Percentiles rank a stretch among this genome's conserved stretches.
phyloP scores from a whole-genome alignment of 2,888 invertebrate genomes.

The Tetranychus truncatus region DNA sequence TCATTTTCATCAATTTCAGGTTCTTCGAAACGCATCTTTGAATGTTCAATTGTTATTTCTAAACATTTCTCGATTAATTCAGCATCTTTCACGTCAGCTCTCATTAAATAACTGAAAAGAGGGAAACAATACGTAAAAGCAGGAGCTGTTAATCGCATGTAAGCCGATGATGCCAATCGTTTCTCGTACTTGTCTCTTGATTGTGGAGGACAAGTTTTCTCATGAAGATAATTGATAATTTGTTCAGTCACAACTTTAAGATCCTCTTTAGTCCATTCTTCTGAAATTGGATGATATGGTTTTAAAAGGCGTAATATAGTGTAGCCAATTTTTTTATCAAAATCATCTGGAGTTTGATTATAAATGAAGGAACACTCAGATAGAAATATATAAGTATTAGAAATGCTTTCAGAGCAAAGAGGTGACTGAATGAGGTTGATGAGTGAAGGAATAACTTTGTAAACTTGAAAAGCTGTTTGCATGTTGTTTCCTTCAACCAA shows the following conservation, averaged over 20 bases:
- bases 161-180: neutral
- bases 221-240: neutral
- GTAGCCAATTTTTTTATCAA: slow-evolving; percentile 46
- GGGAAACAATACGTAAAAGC: slow-evolving; percentile 67
- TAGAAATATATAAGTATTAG: slow-evolving; percentile 38
- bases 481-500: slow-evolving; percentile 37
- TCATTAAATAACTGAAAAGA: slow-evolving; percentile 40
- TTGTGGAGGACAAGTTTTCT: slow-evolving; percentile 4
- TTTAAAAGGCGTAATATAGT: slow-evolving; percentile 53
- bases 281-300: slow-evolving; percentile 59
- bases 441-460: slow-evolving; percentile 41
- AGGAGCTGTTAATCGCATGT: slow-evolving; percentile 43
- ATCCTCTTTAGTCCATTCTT: slow-evolving; percentile 52
- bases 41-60: slow-evolving; percentile 41
- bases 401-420: slow-evolving; percentile 50
- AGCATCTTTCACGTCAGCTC: slow-evolving; percentile 25
- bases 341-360: slow-evolving; percentile 5
- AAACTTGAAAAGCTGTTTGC: slow-evolving; percentile 40
- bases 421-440: slow-evolving; percentile 52
- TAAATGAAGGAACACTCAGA: neutral
- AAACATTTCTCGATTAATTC: slow-evolving; percentile 30
- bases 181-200: slow-evolving; percentile 7
- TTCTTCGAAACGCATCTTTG: slow-evolving; percentile 38
- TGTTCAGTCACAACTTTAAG: slow-evolving; percentile 18
- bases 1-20: slow-evolving; percentile 37